Conservation (phyloP, 2,888 invertebrate species). For the Pteria penguin region DNA sequence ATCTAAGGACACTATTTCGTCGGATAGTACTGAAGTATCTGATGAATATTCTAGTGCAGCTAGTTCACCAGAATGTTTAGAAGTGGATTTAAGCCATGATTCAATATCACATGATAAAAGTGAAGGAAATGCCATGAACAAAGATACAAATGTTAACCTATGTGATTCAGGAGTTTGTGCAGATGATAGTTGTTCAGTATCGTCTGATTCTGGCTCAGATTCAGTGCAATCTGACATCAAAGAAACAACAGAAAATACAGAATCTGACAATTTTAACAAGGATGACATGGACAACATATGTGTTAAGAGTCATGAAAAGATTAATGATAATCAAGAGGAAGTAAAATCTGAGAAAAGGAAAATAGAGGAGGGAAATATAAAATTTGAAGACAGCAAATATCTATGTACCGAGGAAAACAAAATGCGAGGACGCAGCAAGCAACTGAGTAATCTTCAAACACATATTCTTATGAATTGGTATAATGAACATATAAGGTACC, state of each 20-base stretch:
- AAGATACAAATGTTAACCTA: background rate
- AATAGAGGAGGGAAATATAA: background rate
- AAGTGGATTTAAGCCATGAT: constrained; percentile 14
- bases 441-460: constrained; percentile 53
- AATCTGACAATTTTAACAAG: background rate
- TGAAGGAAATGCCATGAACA: background rate
- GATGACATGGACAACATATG: background rate
- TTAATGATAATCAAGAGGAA: background rate
- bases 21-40: background rate
- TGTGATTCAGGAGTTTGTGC: constrained; percentile 8
- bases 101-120: background rate
- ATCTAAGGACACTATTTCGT: background rate
- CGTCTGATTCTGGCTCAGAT: background rate
- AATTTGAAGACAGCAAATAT: background rate
- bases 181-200: background rate
- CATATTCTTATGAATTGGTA: constrained; percentile 67
- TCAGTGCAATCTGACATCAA: background rate
- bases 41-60: background rate
- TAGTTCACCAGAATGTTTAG: constrained; percentile 24
- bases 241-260: background rate
- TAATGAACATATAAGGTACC: constrained; percentile 66
- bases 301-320: background rate
- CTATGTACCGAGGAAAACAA: background rate
- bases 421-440: constrained; percentile 7
- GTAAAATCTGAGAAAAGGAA: background rate